Evolutionary conservation across 2,888 invertebrate genomes (phyloP).

Genomic region (Sisyra terminalis): DNA sequence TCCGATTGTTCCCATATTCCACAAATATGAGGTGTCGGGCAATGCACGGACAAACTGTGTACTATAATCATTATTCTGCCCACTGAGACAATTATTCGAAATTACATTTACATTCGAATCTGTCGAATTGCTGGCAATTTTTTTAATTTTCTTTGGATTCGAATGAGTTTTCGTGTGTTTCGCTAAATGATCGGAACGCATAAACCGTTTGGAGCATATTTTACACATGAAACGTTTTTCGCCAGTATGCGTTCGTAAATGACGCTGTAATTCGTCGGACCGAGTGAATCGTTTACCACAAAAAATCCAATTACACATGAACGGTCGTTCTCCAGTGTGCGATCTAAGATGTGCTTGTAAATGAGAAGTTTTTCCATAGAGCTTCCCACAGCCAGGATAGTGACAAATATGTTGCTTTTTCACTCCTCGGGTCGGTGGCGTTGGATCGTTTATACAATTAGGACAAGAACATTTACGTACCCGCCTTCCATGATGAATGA

Average conservation of each 20-base stretch:
- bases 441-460: constrained; percentile 65
- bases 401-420: constrained; percentile 77
- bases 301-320: constrained; percentile 74
- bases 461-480: constrained; percentile 64
- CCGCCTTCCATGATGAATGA: constrained; percentile 18
- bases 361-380: constrained; percentile 90
- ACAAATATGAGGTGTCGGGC: not conserved
- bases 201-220: constrained; percentile 78
- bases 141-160: constrained; percentile 37
- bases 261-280: constrained; percentile 81
- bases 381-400: constrained; percentile 70
- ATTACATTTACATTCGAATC: not conserved
- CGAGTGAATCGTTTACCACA: constrained; percentile 86
- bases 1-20: not conserved
- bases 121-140: constrained; percentile 20
- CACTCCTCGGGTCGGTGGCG: constrained; percentile 55
- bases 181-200: constrained; percentile 84
- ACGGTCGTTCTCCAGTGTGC: constrained; percentile 89
- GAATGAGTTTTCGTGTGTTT: constrained; percentile 86
- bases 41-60: not conserved
- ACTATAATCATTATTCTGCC: not conserved
- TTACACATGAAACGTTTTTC: constrained; percentile 79
- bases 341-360: constrained; percentile 82
- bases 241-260: constrained; percentile 75
- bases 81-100: not conserved